These are phyloP conservation scores for Macrotrachela quadricornifera DNA, from an alignment of 1,140 invertebrate genomes.

Conservation along the genomic window DNA sequence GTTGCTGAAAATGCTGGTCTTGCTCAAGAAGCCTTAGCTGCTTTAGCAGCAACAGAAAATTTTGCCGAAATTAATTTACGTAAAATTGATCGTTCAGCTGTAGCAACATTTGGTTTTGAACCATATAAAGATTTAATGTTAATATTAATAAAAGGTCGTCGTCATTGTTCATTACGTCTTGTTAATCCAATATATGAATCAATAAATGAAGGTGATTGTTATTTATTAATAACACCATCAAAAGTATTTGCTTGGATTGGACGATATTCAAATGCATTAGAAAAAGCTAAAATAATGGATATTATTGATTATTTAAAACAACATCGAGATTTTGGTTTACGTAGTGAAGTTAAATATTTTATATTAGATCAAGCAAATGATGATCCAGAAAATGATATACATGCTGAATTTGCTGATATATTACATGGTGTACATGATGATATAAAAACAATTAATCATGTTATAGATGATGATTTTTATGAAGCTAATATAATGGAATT, in stretches of 20 bases:
- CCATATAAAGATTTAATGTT: slow-evolving; percentile 51
- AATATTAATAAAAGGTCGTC: slow-evolving; percentile 57
- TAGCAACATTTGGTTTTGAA: slow-evolving; percentile 12
- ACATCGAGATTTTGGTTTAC: too few relatives aligned
- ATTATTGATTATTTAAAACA: too few relatives aligned
- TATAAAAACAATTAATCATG: too few relatives aligned
- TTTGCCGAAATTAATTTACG: slow-evolving; percentile 57
- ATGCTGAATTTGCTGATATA: too few relatives aligned
- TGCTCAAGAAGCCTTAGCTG: slow-evolving; percentile 47
- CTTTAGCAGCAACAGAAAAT: slow-evolving; percentile 66
- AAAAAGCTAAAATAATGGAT: slow-evolving; percentile 42
- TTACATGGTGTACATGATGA: too few relatives aligned
- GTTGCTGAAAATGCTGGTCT: background rate
- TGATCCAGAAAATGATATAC: too few relatives aligned
- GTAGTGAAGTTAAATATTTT: too few relatives aligned
- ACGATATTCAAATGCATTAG: slow-evolving; percentile 66
- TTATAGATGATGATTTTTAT: slow-evolving; percentile 52
- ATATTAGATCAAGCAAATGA: too few relatives aligned
- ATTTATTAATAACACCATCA: slow-evolving; percentile 50
- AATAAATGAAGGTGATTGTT: slow-evolving; percentile 68
- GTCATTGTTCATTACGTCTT: slow-evolving; percentile 55
- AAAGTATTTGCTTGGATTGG: slow-evolving; percentile 61
- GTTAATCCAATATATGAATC: slow-evolving; percentile 51
- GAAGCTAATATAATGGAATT: slow-evolving; percentile 58
- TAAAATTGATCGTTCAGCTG: slow-evolving; percentile 24